Evolutionary conservation across 2,797 vertebrate species (phyloP), one percentile per base, ranked within the genome.

Genomic region (Helarctos malayanus): DNA sequence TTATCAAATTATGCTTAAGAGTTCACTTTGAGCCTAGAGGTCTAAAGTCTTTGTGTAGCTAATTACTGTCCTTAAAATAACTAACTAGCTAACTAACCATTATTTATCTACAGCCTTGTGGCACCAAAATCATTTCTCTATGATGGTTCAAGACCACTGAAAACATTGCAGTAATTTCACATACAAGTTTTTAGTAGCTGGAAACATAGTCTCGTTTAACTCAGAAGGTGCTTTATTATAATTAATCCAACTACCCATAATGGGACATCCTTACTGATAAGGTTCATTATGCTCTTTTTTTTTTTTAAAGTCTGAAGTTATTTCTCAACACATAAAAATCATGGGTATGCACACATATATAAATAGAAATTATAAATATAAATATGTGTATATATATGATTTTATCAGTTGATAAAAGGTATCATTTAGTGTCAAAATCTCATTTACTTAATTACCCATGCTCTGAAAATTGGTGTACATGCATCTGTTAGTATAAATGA

Each of bases 351-450:
- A 84, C 13, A 73, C 7, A 92, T 21, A 35, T 14, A 68, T 35
- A 59, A 27, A 61, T 61, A 57, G 21, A n/a, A 65, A 65, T 65
- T 65, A 0, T 65, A 65, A 65, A 65, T 65, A 18, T 16, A 63
- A 32, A 63, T n/a, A 75, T 14, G 19, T 5, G 73, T 11, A 65
- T 65, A 18, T 68, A 11, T 65, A 49, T 59, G 56, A 61, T 89
- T 88, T 73, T 87, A 52, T 78, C 71, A 54, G 41, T 89, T 86
- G 11, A 54, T 80, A 80, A 92, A 63, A 95, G 5, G 16, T 93
- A 49, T 0, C 2, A 68, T 41, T 81, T 61, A 35, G 5, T 76
- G 21, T 82, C 32, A 56, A 76, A 75, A n/a, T 76, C 25, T 89
- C 27, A 69, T 78, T 91, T 89, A 14, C 8, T 90, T 95, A 80